phyloP scores from a whole-genome alignment of 2,797 vertebrate genomes.

The Heterohyrax brucei region DNA sequence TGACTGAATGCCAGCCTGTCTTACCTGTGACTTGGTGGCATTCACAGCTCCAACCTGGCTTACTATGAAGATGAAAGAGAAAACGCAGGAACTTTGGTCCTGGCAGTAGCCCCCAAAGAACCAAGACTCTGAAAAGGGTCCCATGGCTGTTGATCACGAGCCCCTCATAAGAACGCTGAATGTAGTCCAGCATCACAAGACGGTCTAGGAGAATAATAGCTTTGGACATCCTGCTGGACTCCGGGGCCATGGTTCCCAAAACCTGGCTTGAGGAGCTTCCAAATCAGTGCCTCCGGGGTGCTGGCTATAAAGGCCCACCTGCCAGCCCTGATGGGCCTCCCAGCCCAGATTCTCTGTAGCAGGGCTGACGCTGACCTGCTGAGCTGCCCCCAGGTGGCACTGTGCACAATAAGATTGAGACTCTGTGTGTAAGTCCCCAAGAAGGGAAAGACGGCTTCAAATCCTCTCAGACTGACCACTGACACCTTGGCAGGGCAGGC shows the following conservation, averaged over 20 bases:
- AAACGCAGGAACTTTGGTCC: accelerated
- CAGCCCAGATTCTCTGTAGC: too few species aligned
- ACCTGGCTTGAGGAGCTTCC: not conserved
- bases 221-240: not conserved
- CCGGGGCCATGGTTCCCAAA: not conserved
- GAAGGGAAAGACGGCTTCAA: not conserved
- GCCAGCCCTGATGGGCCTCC: not conserved
- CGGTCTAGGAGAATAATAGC: not conserved
- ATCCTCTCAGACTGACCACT: not conserved
- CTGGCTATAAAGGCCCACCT: not conserved
- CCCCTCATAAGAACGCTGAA: not conserved
- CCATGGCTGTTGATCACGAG: not conserved
- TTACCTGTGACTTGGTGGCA: not conserved
- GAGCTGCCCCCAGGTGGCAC: not conserved
- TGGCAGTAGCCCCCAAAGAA: not conserved
- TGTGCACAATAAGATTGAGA: not conserved
- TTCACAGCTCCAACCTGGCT: not conserved
- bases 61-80: not conserved
- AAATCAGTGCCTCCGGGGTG: not conserved
- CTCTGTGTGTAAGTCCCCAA: not conserved
- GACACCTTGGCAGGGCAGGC: not conserved
- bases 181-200: too few species aligned
- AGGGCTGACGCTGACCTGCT: accelerated
- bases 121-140: not conserved
- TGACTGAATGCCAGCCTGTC: not conserved